Evolutionary conservation across 2,888 invertebrate genomes (phyloP), one percentile per base, ranked within the genome.

Genomic region (Protonemura montana): DNA sequence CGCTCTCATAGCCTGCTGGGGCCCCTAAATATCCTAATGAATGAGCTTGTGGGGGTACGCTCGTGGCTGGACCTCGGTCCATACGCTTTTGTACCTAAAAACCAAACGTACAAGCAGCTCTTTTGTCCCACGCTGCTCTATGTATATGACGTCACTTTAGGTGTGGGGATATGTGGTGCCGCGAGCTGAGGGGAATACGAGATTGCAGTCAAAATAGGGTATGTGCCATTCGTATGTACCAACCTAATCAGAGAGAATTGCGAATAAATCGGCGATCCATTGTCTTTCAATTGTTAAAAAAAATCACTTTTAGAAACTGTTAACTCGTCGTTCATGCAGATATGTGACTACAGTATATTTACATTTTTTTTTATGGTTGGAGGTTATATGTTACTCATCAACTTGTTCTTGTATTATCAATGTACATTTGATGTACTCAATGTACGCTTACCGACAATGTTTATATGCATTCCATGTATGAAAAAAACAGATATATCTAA

Each of bases 21-120:
- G 28, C 84, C 84, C 84, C 28, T 84, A 27, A 84, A 59, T 42
- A 59, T 42, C 59, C 84, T 84, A 84, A 84, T 84, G 84, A 84
- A 84, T 84, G 84, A 84, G 76, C n/a, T 27, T 27, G 84, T 5
- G 76, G 83, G 29, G 81, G 81, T 81, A 81, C 29, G 81, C 81
- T 59, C 83, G 84, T 84, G 84, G 84, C 83, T 27, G 42, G 83
- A 83, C 25, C 3, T 76, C 28, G 84, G 84, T 76, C 84, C 13
- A 26, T 16, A 13, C 27, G 29, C 59, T 59, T 84, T 84, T 84
- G 59, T 84, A 27, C 84, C 84, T 81, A n/a, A 29, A 59, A 59
- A 59, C 59, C 28, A 78, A 81, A 81, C 81, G 30, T 81, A 29
- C 16, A n/a, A 28, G 84, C 84, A 59, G 59, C 76, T 76, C 84